Conservation (phyloP, 2,797 vertebrate species). For the Moxostoma hubbsi region DNA sequence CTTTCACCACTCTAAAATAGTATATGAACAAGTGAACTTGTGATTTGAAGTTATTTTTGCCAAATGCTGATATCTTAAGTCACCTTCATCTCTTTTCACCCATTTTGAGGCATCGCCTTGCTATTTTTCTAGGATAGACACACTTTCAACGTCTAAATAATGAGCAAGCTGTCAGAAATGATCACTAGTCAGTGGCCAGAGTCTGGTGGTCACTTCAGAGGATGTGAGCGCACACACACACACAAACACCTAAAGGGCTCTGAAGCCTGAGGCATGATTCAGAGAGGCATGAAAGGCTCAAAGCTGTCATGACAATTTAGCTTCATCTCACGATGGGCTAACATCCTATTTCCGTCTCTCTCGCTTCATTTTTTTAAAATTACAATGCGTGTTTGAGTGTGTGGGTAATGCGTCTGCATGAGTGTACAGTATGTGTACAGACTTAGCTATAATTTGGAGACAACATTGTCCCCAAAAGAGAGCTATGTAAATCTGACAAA, state of each 20-base stretch:
- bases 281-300: conserved; percentile 36
- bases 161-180: conserved; percentile 76
- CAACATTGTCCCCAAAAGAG: no score
- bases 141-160: conserved; percentile 76
- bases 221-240: conserved; percentile 15
- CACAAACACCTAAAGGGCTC: conserved; percentile 22
- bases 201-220: conserved; percentile 71
- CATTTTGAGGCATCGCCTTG: background rate
- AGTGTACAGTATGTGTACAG: background rate
- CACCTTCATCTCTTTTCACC: conserved; percentile 21
- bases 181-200: conserved; percentile 65
- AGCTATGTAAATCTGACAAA: no score
- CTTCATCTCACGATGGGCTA: conserved; percentile 31
- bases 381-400: background rate
- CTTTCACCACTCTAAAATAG: background rate
- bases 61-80: conserved; percentile 14
- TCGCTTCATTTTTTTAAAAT: conserved; percentile 10
- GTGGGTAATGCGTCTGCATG: background rate
- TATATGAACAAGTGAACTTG: background rate
- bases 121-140: conserved; percentile 29
- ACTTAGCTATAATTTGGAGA: no score
- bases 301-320: conserved; percentile 48
- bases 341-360: conserved; percentile 36
- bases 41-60: conserved; percentile 3
- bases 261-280: conserved; percentile 44